These are phyloP conservation scores for Lophotriccus pileatus DNA, from an alignment of 2,797 vertebrate genomes.

Conservation along the genomic window DNA sequence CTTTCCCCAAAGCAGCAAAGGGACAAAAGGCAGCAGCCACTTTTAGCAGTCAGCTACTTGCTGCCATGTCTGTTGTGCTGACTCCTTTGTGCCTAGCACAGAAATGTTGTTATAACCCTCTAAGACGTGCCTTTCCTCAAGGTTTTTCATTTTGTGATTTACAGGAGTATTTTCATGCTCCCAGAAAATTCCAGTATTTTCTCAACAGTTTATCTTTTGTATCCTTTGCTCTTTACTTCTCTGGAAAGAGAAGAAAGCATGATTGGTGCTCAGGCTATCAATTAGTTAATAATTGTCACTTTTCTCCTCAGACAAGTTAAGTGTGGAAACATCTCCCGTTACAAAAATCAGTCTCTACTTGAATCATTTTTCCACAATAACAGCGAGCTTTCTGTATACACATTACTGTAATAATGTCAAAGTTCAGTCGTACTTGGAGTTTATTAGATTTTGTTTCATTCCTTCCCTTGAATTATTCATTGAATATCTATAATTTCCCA, in stretches of 20 bases:
- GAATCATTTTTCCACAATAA: not conserved
- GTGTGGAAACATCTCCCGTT: not conserved
- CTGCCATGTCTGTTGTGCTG: not conserved
- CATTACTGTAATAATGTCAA: slow-evolving; percentile 55
- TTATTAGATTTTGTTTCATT: slow-evolving; percentile 75
- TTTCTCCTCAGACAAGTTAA: slow-evolving; percentile 21
- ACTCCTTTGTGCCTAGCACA: not conserved
- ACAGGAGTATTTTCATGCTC: not conserved
- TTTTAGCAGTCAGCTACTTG: not conserved
- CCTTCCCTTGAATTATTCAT: slow-evolving; percentile 77
- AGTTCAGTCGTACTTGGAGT: slow-evolving; percentile 65
- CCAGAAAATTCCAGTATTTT: not conserved
- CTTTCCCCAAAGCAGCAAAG: not conserved
- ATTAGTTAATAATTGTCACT: not conserved
- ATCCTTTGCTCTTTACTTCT: not conserved
- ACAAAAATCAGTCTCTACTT: slow-evolving; percentile 8
- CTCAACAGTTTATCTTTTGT: not conserved
- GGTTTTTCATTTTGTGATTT: not conserved
- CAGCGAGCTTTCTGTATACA: not conserved
- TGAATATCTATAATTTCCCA: slow-evolving; percentile 65
- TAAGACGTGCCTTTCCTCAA: not conserved
- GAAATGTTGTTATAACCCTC: not conserved
- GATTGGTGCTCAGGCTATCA: not conserved
- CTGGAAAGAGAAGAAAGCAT: not conserved
- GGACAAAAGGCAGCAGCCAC: not conserved